Evolutionary conservation across 2,888 invertebrate species (phyloP).

Genomic region (Macrosiphum euphorbiae): DNA sequence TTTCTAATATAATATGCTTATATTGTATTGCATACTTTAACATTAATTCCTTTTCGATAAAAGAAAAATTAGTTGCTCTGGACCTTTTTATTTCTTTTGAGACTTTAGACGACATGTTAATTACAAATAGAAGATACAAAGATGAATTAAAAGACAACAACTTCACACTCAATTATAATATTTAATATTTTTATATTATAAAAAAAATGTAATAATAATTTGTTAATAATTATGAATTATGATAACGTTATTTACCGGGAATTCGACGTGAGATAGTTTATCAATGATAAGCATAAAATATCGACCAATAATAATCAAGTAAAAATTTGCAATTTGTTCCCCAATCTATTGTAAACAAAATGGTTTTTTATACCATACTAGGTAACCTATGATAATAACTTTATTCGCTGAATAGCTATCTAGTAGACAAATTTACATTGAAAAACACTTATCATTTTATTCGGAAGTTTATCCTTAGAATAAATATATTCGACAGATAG

Average conservation of each 20-base stretch:
- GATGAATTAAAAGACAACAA: not conserved
- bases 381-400: conserved; percentile 22
- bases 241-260: not conserved
- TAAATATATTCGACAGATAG: not conserved
- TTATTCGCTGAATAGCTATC: conserved; percentile 2
- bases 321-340: conserved; percentile 20
- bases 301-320: not conserved
- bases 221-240: not conserved
- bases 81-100: not conserved
- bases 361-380: not conserved
- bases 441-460: conserved; percentile 2
- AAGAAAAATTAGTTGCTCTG: not conserved
- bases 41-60: conserved; percentile 12
- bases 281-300: not conserved
- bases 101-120: not conserved
- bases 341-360: conserved; percentile 1
- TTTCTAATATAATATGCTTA: not conserved
- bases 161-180: not conserved
- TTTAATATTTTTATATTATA: not conserved
- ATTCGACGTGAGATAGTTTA: not conserved
- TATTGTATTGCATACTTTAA: not conserved
- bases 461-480: not conserved
- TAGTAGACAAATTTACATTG: not conserved
- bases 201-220: too few species aligned
- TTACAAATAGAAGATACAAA: not conserved